A percentile compares a stretch with the other conserved stretches of the same genome.
phyloP scores from a whole-genome alignment of 1,140 invertebrate species.

The Wasmannia auropunctata region DNA sequence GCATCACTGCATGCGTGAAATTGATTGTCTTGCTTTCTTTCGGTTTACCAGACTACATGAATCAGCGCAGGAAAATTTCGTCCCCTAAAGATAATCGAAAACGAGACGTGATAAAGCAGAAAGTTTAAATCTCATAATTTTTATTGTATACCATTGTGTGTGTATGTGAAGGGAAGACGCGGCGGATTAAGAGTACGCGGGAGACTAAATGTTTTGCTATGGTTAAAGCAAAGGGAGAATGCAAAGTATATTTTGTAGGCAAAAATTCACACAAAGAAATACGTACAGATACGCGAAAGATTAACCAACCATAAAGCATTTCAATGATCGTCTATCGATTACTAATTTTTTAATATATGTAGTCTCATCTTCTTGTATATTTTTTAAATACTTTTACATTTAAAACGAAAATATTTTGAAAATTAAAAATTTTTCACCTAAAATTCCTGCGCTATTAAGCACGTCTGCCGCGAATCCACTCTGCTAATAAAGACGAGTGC shows the following conservation, averaged over 20 bases:
- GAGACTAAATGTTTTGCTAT: not conserved
- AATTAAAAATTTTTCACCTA: not conserved
- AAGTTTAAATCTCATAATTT: not conserved
- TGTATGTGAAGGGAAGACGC: not conserved
- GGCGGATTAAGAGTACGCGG: not conserved
- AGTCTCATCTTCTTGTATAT: not conserved
- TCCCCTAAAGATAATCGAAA: not conserved
- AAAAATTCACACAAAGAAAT: not conserved
- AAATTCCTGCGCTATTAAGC: not conserved
- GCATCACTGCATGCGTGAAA: not conserved
- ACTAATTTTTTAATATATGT: not conserved
- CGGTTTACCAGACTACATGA: not conserved
- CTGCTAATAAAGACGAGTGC: constrained; percentile 50
- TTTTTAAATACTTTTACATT: not conserved
- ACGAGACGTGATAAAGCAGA: not conserved
- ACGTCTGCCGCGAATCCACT: not conserved
- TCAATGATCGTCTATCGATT: not conserved
- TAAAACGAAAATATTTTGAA: not conserved
- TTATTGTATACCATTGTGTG: not conserved
- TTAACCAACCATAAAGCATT: not conserved
- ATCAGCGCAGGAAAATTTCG: not conserved
- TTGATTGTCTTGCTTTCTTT: not conserved
- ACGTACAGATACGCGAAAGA: not conserved
- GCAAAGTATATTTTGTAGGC: not conserved
- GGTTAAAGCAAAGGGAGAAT: not conserved